phyloP scores from a whole-genome alignment of 2,888 invertebrate species.

The Micropterix aruncella region DNA sequence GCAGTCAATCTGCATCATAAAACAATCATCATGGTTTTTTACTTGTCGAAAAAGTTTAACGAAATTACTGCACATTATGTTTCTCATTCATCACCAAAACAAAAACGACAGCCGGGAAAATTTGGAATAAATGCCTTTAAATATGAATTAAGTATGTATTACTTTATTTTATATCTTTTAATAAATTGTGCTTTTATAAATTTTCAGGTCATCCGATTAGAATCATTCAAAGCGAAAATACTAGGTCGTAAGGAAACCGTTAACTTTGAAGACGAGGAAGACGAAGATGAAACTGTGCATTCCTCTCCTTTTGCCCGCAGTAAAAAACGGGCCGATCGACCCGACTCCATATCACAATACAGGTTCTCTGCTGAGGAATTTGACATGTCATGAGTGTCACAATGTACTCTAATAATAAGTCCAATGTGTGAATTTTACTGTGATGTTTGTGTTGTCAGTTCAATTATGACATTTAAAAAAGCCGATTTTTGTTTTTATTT shows the following conservation, averaged over 20 bases:
- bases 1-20: too few species aligned
- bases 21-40: too few species aligned
- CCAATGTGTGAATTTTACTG: too few species aligned
- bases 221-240: slow-evolving; percentile 47
- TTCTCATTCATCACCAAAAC: too few species aligned
- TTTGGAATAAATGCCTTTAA: slow-evolving; percentile 14
- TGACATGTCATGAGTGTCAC: not conserved
- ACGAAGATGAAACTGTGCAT: slow-evolving; percentile 10
- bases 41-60: too few species aligned
- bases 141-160: too few species aligned
- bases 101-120: too few species aligned
- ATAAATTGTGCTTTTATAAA: slow-evolving; percentile 5
- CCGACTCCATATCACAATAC: not conserved
- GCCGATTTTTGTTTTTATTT: too few species aligned
- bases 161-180: slow-evolving; percentile 10
- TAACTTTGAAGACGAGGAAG: slow-evolving; percentile 28
- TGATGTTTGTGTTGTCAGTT: too few species aligned
- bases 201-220: slow-evolving; percentile 57
- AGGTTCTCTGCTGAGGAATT: not conserved
- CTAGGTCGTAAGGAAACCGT: slow-evolving; percentile 31
- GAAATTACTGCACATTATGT: too few species aligned
- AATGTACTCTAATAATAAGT: too few species aligned
- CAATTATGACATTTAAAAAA: too few species aligned
- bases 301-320: not conserved
- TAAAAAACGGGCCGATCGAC: not conserved